These are phyloP conservation scores for Stegodyphus dumicola DNA, from an alignment of 1,140 invertebrate species.

Conservation along the genomic window DNA sequence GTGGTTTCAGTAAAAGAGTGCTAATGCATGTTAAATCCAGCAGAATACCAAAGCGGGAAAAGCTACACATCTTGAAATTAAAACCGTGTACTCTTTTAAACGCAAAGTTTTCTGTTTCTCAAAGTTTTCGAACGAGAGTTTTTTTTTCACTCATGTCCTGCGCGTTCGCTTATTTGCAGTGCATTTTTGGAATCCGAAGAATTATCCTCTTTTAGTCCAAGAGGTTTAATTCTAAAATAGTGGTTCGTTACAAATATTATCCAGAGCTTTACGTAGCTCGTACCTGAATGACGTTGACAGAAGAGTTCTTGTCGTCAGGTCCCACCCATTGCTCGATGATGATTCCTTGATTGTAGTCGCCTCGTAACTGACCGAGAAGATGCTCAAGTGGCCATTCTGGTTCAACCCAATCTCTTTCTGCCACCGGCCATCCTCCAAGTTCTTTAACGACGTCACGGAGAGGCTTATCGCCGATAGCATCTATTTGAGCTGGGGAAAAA, in stretches of 20 bases:
- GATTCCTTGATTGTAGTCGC: conserved; percentile 86
- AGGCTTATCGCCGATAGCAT: conserved; percentile 75
- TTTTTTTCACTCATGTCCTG: no score
- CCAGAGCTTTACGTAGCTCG: conserved; percentile 9
- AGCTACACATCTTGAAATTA: no score
- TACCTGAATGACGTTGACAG: conserved; percentile 88
- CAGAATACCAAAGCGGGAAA: no score
- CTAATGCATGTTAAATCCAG: no score
- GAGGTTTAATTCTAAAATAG: no score
- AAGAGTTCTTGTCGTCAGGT: conserved; percentile 89
- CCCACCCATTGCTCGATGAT: conserved; percentile 87
- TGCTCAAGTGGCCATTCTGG: conserved; percentile 69
- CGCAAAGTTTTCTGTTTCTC: no score
- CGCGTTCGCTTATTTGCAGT: no score
- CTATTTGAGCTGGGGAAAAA: conserved; percentile 63
- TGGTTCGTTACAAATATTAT: not conserved
- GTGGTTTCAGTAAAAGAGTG: no score
- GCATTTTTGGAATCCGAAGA: no score
- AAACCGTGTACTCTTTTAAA: no score
- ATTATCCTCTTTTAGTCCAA: no score
- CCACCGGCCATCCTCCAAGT: conserved; percentile 90
- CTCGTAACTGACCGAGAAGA: conserved; percentile 74
- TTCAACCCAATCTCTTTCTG: conserved; percentile 78
- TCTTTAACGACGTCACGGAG: conserved; percentile 77
- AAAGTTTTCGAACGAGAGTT: no score